Conservation (phyloP, 2,113 vertebrate species). For the Syngnathus scovelli region DNA sequence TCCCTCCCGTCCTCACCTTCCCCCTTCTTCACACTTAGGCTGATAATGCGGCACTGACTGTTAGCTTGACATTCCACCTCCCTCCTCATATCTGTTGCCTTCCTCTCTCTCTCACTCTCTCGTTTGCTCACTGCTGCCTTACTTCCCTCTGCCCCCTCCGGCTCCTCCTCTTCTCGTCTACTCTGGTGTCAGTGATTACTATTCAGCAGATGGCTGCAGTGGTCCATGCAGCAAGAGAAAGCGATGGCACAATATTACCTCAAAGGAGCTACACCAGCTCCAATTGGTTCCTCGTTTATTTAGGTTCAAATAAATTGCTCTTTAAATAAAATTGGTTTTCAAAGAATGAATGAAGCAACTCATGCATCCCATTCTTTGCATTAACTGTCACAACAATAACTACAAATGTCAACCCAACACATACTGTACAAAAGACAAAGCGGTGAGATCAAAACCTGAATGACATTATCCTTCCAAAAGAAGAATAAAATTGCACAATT, state of each 20-base stretch:
- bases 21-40: slow-evolving; percentile 52
- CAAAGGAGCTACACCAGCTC: slow-evolving; percentile 76
- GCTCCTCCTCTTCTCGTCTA: slow-evolving; percentile 24
- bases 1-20: slow-evolving; percentile 36
- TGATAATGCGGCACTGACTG: slow-evolving; percentile 78
- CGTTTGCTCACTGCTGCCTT: slow-evolving; percentile 47
- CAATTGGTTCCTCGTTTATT: slow-evolving; percentile 4
- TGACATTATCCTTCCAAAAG: no score
- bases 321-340: no score
- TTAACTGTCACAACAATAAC: no score
- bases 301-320: background rate
- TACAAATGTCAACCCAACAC: no score
- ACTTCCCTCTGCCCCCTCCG: slow-evolving; percentile 12
- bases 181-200: slow-evolving; percentile 78
- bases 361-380: no score
- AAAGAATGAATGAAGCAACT: no score
- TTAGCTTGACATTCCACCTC: slow-evolving; percentile 73
- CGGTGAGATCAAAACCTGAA: no score
- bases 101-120: slow-evolving; percentile 45
- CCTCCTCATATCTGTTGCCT: slow-evolving; percentile 53
- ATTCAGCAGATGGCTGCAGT: slow-evolving; percentile 82
- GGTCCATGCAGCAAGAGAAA: slow-evolving; percentile 76
- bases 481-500: no score
- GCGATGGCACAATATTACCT: slow-evolving; percentile 79
- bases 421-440: no score